Conservation (phyloP, 2,888 invertebrate genomes). For the Fabriciana adippe region DNA sequence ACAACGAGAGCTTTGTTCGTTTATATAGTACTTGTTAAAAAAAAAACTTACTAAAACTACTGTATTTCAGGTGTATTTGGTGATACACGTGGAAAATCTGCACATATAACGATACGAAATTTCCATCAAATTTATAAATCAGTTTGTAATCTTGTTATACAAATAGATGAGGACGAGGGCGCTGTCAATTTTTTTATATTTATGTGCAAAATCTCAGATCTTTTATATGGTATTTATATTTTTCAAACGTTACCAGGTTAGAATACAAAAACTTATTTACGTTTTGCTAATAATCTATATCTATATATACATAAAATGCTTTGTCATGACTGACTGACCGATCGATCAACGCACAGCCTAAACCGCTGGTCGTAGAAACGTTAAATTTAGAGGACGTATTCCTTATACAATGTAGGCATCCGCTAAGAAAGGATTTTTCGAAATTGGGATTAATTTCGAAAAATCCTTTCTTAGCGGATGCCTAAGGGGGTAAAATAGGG, state of each 20-base stretch:
- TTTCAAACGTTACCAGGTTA: neutral
- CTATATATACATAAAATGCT: too few species aligned
- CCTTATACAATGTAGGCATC: too few species aligned
- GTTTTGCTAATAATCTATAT: too few species aligned
- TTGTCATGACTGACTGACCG: too few species aligned
- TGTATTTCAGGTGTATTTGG: neutral
- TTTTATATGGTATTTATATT: neutral
- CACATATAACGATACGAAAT: neutral
- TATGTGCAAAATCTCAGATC: neutral
- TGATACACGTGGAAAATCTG: neutral
- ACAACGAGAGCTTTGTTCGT: neutral
- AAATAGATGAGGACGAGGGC: constrained; percentile 3
- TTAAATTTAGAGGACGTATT: too few species aligned
- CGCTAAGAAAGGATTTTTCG: too few species aligned
- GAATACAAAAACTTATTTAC: neutral
- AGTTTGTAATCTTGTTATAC: neutral
- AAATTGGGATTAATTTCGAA: too few species aligned
- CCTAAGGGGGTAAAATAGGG: too few species aligned
- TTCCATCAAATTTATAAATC: neutral
- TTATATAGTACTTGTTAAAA: neutral
- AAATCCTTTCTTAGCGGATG: too few species aligned
- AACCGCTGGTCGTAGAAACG: too few species aligned
- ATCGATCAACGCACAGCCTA: too few species aligned
- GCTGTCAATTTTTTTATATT: constrained; percentile 1
- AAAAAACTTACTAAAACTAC: too few species aligned